A percentile compares a stretch with the other conserved stretches of the same genome.
These are phyloP conservation scores for Standfussiana lucernea DNA, from an alignment of 2,888 invertebrate genomes.

Conservation along the genomic window DNA sequence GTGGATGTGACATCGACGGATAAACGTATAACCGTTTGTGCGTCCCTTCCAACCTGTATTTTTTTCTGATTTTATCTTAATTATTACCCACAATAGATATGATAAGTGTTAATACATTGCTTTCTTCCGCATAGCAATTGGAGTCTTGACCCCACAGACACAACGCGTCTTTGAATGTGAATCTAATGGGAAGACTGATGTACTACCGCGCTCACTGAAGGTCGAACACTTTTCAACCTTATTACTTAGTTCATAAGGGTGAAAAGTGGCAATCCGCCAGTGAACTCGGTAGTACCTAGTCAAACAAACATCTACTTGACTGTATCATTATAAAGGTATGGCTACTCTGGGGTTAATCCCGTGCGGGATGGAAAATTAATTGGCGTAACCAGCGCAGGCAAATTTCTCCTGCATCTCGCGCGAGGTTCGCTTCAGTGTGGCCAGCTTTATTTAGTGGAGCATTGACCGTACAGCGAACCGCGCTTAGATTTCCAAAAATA, in stretches of 20 bases:
- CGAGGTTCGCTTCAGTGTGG: background rate
- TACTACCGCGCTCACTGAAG: background rate
- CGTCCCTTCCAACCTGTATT: too few species aligned
- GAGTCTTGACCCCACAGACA: background rate
- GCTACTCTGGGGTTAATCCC: background rate
- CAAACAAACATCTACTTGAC: background rate
- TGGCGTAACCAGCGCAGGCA: background rate
- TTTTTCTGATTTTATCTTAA: background rate
- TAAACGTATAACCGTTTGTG: too few species aligned
- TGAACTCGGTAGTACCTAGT: background rate
- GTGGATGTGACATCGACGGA: background rate
- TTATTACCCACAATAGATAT: background rate
- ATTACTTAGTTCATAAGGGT: background rate
- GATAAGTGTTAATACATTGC: background rate
- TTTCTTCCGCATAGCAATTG: background rate
- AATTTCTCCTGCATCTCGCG: background rate
- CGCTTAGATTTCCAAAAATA: background rate
- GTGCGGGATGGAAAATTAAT: background rate
- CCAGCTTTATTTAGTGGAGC: background rate
- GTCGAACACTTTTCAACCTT: background rate
- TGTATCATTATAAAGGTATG: background rate
- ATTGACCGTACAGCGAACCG: background rate
- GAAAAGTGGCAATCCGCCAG: background rate
- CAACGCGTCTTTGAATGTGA: background rate
- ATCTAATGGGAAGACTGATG: background rate